Conservation (phyloP, 30 jellyfish, hydroid and myxozoan species). For the Turritopsis rubra region DNA sequence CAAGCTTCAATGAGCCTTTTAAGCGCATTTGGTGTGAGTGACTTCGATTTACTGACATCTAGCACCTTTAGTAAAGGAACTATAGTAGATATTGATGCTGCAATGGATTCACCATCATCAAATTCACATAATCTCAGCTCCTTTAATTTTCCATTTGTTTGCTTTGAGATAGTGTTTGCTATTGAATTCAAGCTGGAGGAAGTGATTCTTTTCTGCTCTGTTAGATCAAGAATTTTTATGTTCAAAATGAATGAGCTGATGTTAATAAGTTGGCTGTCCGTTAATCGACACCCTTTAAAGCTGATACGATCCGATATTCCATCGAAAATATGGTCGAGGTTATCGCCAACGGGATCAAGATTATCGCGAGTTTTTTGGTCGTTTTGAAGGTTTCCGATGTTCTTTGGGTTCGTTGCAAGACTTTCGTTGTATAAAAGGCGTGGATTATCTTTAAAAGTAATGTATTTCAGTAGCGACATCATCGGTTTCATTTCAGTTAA, state of each 20-base stretch:
- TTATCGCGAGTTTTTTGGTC: neutral
- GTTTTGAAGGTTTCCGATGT: neutral
- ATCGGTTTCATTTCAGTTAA: neutral
- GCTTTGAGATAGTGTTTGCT: neutral
- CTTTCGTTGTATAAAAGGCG: neutral
- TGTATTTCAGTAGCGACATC: neutral
- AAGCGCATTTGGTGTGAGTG: neutral
- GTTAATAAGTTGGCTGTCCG: neutral
- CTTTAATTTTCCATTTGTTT: neutral
- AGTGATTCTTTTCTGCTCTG: neutral
- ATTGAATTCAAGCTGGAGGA: neutral
- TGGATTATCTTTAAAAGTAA: neutral
- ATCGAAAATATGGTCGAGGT: neutral
- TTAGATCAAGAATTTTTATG: neutral
- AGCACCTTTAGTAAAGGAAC: neutral
- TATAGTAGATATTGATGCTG: neutral
- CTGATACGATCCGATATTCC: neutral
- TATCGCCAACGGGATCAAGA: neutral
- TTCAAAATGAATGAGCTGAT: neutral
- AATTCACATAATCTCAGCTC: slow-evolving; percentile 1
- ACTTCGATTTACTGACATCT: neutral
- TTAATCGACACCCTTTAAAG: neutral
- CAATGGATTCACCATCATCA: neutral
- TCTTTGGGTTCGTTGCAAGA: neutral
- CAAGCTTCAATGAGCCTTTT: neutral